Percentiles rank a stretch among this genome's conserved stretches.
Evolutionary conservation across 2,888 invertebrate species (phyloP).

Genomic region (Xanthostigma xanthostigma): DNA sequence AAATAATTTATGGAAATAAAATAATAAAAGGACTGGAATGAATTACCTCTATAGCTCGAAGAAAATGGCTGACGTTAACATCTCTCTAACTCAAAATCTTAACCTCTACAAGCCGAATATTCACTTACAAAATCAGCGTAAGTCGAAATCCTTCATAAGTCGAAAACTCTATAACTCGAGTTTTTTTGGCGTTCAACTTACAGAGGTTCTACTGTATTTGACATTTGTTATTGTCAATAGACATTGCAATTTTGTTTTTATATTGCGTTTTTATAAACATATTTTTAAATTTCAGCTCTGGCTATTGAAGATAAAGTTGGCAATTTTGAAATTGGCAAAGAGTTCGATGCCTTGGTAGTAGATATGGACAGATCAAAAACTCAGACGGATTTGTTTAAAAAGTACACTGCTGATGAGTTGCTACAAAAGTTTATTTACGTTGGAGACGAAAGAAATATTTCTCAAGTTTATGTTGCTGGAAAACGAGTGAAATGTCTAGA

Average conservation of each 20-base stretch:
- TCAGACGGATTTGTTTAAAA: conserved; percentile 35
- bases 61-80: too few species aligned
- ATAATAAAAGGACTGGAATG: neutral
- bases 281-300: conserved; percentile 41
- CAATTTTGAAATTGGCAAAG: conserved; percentile 65
- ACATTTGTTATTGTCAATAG: too few species aligned
- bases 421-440: conserved; percentile 62
- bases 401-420: conserved; percentile 39
- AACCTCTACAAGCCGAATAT: too few species aligned
- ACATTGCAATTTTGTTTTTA: too few species aligned
- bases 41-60: too few species aligned
- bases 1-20: conserved; percentile 5
- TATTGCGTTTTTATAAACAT: neutral
- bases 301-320: conserved; percentile 59
- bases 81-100: too few species aligned
- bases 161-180: too few species aligned
- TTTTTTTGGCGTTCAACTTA: too few species aligned
- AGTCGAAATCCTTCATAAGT: too few species aligned
- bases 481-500: conserved; percentile 31
- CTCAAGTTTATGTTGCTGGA: conserved; percentile 61
- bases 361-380: conserved; percentile 40
- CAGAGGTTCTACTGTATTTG: too few species aligned
- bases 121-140: too few species aligned
- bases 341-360: conserved; percentile 74
- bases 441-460: conserved; percentile 74